Evolutionary conservation across 2,888 invertebrate species (phyloP).

Genomic region (Tanaodytes sp.): DNA sequence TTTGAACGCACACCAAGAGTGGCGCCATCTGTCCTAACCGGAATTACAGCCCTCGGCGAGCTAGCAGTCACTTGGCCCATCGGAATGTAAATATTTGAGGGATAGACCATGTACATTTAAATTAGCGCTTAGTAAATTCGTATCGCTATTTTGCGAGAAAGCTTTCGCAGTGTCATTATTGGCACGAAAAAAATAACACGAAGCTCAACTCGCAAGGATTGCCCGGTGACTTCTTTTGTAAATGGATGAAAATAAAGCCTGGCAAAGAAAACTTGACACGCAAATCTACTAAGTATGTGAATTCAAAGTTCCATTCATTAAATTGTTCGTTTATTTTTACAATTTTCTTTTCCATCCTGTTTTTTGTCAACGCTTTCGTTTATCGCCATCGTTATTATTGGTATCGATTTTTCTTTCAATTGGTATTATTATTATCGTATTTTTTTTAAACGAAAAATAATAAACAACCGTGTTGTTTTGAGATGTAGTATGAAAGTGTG

Average conservation of each 20-base stretch:
- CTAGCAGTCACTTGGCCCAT: constrained; percentile 16
- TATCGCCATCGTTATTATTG: too few relatives aligned
- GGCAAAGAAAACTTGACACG: neutral
- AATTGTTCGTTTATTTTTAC: too few relatives aligned
- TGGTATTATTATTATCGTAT: too few relatives aligned
- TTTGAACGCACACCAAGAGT: constrained; percentile 3
- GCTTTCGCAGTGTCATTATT: constrained; percentile 15
- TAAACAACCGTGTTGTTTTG: too few relatives aligned
- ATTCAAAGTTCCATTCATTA: constrained; percentile 3
- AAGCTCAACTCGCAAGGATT: neutral
- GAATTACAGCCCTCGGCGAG: constrained; percentile 23
- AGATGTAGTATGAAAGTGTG: neutral
- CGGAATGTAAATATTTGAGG: constrained; percentile 39
- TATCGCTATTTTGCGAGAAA: constrained; percentile 18
- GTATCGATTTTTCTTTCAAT: too few relatives aligned
- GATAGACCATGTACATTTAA: constrained; percentile 34
- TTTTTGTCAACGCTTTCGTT: too few relatives aligned
- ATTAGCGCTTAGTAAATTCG: constrained; percentile 36
- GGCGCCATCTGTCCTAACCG: constrained; percentile 16
- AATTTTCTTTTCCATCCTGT: neutral
- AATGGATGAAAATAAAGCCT: neutral
- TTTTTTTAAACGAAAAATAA: too few relatives aligned
- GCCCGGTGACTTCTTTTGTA: neutral
- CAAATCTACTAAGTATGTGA: constrained; percentile 5
- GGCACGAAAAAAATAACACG: constrained; percentile 9